phyloP scores from a whole-genome alignment of 2,113 vertebrate species.

The Triplophysa dalaica region DNA sequence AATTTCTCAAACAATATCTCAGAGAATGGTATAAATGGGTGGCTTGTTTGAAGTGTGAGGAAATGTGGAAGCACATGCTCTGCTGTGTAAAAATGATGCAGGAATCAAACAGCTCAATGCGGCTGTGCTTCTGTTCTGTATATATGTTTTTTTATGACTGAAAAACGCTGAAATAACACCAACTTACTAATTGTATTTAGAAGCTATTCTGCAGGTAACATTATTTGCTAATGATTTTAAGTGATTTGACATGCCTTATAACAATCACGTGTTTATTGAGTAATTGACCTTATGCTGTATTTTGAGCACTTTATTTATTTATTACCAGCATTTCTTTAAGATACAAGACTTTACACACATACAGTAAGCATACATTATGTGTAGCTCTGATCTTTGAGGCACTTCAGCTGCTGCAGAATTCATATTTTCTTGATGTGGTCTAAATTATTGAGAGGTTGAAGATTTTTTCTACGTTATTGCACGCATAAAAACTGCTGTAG shows the following conservation, averaged over 20 bases:
- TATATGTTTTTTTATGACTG: slow-evolving; percentile 57
- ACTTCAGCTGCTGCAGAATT: slow-evolving; percentile 4
- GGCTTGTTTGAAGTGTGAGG: not conserved
- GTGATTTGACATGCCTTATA: slow-evolving; percentile 52
- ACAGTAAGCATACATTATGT: not conserved
- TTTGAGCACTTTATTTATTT: slow-evolving; percentile 79
- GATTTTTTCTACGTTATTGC: not conserved
- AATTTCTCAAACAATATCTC: not conserved
- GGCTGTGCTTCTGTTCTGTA: slow-evolving; percentile 59
- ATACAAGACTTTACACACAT: slow-evolving; percentile 21
- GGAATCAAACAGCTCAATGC: slow-evolving; percentile 26
- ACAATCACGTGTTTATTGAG: slow-evolving; percentile 55
- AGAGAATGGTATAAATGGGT: not conserved
- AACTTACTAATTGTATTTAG: slow-evolving; percentile 46
- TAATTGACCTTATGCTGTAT: slow-evolving; percentile 62
- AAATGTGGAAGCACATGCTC: not conserved
- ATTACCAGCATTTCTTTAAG: slow-evolving; percentile 62
- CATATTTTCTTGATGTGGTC: not conserved
- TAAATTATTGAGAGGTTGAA: slow-evolving; percentile 8
- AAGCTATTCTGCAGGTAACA: slow-evolving; percentile 57
- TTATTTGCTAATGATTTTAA: slow-evolving; percentile 53
- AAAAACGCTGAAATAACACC: slow-evolving; percentile 27
- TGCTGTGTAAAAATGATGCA: slow-evolving; percentile 1
- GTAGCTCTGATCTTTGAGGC: slow-evolving; percentile 5
- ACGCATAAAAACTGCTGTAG: slow-evolving; percentile 4